Conservation (phyloP, 2,113 vertebrate species). For the Suricata suricatta region DNA sequence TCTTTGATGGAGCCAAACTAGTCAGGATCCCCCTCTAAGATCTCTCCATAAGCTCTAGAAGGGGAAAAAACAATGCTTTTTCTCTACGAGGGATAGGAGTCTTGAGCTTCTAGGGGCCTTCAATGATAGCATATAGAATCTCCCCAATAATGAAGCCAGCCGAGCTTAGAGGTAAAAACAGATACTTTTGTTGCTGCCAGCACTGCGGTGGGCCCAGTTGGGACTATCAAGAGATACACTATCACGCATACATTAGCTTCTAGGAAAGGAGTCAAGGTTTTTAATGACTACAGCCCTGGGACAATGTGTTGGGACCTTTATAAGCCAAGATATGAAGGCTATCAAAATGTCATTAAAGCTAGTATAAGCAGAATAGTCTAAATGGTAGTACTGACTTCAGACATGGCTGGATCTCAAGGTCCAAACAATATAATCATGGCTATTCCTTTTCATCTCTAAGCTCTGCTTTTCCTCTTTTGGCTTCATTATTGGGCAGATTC, state of each 20-base stretch:
- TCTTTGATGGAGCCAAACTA: not conserved
- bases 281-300: not conserved
- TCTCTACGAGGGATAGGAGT: not conserved
- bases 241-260: not conserved
- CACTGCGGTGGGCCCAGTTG: not conserved
- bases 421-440: not conserved
- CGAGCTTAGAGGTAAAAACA: not conserved
- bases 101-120: not conserved
- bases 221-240: not conserved
- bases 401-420: not conserved
- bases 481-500: not conserved
- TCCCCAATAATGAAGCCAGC: not conserved
- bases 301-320: not conserved
- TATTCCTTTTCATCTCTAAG: not conserved
- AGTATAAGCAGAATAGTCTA: not conserved
- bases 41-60: not conserved
- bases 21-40: not conserved
- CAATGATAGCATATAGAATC: not conserved
- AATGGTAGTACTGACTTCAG: not conserved
- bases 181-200: not conserved
- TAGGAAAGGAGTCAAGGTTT: not conserved
- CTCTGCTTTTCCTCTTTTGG: not conserved
- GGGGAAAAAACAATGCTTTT: not conserved
- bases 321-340: not conserved
- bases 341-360: not conserved